Evolutionary conservation across 2,797 vertebrate species (phyloP), one percentile per base, ranked within the genome.

Genomic region (Chelonia mydas): DNA sequence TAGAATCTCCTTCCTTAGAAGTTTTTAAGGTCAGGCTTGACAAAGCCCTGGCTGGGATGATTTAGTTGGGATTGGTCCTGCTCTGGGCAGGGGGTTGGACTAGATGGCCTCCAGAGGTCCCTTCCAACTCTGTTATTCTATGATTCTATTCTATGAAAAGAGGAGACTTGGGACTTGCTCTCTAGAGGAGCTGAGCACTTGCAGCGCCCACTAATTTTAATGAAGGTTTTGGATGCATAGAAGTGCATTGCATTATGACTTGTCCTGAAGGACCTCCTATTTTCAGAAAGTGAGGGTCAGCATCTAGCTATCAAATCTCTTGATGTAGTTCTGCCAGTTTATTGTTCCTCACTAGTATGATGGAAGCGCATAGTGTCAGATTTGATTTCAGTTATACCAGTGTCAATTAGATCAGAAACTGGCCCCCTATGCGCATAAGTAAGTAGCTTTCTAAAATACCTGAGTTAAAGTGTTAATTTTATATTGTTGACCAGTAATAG

Each of bases 161-260:
- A 61, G 15, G 31, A 37, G 33, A 68, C 33, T 37, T n/a, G 10
- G 33, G 61, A 68, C 61, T 33, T 68, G 33, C 61, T n/a, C 17
- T 17, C 33, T 68, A n/a, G 33, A 37, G 8, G 33, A 37, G 33
- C 33, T 21, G 33, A 68, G 17, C 33, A 21, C 17, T n/a, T 68
- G 8, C 61, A 68, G 33, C 17, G 2, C 16, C 33, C 17, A n/a
- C 33, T n/a, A 37, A 68, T 68, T 68, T 68, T 68, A 68, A 68
- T 37, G n/a, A 37, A 17, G 8, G 33, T 19, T 68, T 68, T 19
- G 17, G 17, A n/a, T 21, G 33, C 61, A 68, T 10, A 21, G 61
- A 17, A 68, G 17, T n/a, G 33, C 7, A 1, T 0, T 82, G 27
- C 4, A 76, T 23, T 47, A 31, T 25, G 68, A 51, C 0, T 49